Evolutionary conservation across 2,797 vertebrate species (phyloP), one percentile per base, ranked within the genome.

Genomic region (Pangasius krempfi): DNA sequence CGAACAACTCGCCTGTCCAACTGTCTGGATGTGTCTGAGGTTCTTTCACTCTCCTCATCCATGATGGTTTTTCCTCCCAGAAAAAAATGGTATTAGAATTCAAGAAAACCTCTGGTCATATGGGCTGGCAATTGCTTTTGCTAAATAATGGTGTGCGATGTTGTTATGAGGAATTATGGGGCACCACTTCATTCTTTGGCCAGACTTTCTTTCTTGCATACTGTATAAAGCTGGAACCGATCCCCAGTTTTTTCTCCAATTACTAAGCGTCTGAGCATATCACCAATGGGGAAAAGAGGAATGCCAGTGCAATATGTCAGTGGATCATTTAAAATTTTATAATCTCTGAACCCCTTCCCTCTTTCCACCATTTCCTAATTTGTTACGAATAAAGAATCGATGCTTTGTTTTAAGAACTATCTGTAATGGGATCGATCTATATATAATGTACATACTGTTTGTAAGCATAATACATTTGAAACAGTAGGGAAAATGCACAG

Each of bases 101-200:
- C 75, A 52, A 52, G 75, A 78, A 80, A 58, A 80, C 54, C 20
- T 80, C 54, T 56, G 27, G 20, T 79, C 76, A 79, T 18, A 25
- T 37, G 18, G 40, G 56, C 56, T 60, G 56, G 54, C 33, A 14
- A 62, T 82, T 10, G 37, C 33, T 6, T 40, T 82, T 82, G 30
- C 22, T 18, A 83, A 83, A 83, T 83, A 83, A 83, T 83, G 60
- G 40, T n/a, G 58, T 64, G 81, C 2, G 37, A 62, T 82, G 80
- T n/a, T n/a, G 37, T 83, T 83, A 83, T 9, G 60, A 47, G 58
- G 60, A 83, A 83, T 47, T 83, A 47, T 83, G 80, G 80, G 13
- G 56, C 80, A 64, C 40, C 81, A 2, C 14, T 64, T 47, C 1
- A 40, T 64, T 64, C 37, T 62, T 64, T 82, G 56, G 58, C 22